These are phyloP conservation scores for Engystomops pustulosus DNA, from an alignment of 2,113 vertebrate genomes.

Conservation along the genomic window DNA sequence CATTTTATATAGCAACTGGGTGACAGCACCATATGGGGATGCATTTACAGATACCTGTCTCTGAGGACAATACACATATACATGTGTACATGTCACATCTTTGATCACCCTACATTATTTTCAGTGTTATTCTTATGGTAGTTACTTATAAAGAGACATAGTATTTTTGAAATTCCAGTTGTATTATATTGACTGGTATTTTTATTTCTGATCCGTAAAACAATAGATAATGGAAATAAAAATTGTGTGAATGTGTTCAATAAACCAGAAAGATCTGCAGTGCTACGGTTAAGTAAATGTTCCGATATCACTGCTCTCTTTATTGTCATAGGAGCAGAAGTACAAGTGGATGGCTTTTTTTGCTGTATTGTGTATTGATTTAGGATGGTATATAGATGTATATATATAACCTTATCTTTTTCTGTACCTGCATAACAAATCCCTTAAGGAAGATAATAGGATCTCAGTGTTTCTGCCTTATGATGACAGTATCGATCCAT, in stretches of 20 bases:
- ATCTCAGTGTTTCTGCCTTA: slow-evolving; percentile 56
- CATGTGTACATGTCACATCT: too few species aligned
- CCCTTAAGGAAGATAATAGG: slow-evolving; percentile 57
- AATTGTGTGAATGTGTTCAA: neutral
- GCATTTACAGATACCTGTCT: too few species aligned
- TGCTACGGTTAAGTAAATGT: slow-evolving; percentile 6
- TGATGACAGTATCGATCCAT: slow-evolving; percentile 57
- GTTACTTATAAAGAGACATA: neutral
- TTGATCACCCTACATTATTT: too few species aligned
- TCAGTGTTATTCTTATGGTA: too few species aligned
- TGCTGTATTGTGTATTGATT: slow-evolving; percentile 52
- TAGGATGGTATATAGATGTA: slow-evolving; percentile 50
- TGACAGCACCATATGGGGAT: too few species aligned
- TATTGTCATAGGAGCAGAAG: slow-evolving; percentile 21
- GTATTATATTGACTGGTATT: neutral
- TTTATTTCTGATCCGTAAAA: neutral
- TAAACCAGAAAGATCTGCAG: neutral
- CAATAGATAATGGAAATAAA: neutral
- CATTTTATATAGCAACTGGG: too few species aligned
- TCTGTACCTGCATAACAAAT: slow-evolving; percentile 58
- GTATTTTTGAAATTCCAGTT: neutral
- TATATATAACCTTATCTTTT: slow-evolving; percentile 56
- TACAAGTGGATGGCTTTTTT: slow-evolving; percentile 39
- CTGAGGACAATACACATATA: too few species aligned
- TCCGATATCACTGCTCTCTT: neutral